Conservation (phyloP, 2,113 vertebrate species). For the Thryonomys swinderianus region DNA sequence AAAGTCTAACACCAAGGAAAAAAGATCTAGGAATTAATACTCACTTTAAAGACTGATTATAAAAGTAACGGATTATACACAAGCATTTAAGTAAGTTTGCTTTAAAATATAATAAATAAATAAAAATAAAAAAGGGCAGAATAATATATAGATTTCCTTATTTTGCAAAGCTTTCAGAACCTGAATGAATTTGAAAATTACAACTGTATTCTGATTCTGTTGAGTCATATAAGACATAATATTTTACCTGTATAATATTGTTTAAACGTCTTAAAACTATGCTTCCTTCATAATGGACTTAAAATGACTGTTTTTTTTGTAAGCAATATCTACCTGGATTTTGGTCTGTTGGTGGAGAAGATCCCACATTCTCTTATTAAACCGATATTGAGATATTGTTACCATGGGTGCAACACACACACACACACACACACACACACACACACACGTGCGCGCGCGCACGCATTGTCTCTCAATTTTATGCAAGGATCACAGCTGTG, state of each 20-base stretch:
- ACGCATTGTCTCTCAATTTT: neutral
- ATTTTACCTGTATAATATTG: neutral
- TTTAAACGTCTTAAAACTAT: neutral
- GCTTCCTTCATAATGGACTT: neutral
- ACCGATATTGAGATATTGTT: neutral
- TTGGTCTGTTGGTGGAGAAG: neutral
- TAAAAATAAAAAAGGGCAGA: neutral
- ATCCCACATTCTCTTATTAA: neutral
- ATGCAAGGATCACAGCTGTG: neutral
- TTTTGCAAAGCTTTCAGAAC: slow-evolving; percentile 7
- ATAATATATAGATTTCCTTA: neutral
- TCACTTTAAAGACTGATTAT: neutral
- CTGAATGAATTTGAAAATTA: slow-evolving; percentile 17
- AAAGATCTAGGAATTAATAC: neutral
- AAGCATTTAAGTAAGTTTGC: neutral
- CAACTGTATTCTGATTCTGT: neutral
- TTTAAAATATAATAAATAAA: neutral
- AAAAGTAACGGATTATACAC: neutral
- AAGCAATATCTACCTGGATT: neutral
- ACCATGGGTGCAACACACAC: neutral
- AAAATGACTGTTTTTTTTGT: neutral
- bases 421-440: too few relatives aligned
- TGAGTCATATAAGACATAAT: neutral
- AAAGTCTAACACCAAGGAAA: neutral
- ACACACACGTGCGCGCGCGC: neutral